These are phyloP conservation scores for Tapera naevia DNA, from an alignment of 2,797 vertebrate species.

Conservation along the genomic window DNA sequence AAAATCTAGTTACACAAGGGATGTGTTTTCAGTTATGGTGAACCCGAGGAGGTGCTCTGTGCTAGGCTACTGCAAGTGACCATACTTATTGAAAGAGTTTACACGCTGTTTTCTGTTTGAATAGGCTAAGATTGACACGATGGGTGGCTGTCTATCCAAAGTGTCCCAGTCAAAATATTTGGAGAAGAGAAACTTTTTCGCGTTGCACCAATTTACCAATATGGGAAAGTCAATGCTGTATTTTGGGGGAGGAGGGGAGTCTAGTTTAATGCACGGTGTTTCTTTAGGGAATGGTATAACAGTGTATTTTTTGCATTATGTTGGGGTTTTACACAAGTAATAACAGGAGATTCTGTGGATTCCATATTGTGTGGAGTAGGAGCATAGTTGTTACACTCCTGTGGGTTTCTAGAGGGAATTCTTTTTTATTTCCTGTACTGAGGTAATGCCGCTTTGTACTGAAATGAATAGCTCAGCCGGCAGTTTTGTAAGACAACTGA, in stretches of 20 bases:
- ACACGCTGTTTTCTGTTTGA: not conserved
- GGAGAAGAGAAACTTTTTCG: not conserved
- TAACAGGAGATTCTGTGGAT: not conserved
- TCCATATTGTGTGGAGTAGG: not conserved
- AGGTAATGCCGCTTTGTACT: not conserved
- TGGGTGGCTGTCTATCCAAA: not conserved
- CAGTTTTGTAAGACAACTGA: not conserved
- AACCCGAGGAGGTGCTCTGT: not conserved
- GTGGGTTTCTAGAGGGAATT: not conserved
- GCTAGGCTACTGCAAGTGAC: not conserved
- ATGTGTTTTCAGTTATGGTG: not conserved
- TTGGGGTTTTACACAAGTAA: not conserved
- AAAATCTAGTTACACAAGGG: not conserved
- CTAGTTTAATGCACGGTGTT: not conserved
- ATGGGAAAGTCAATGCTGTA: not conserved
- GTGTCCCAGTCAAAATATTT: not conserved
- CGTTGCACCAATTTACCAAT: fast-evolving
- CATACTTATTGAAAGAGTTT: not conserved
- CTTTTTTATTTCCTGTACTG: not conserved
- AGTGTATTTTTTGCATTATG: not conserved
- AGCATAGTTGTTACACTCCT: fast-evolving
- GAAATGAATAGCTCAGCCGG: not conserved
- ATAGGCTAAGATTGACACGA: not conserved
- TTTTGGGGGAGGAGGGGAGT: too few species aligned
- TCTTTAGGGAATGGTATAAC: not conserved